Conservation (phyloP, 2,113 vertebrate genomes). For the Mugil cephalus region DNA sequence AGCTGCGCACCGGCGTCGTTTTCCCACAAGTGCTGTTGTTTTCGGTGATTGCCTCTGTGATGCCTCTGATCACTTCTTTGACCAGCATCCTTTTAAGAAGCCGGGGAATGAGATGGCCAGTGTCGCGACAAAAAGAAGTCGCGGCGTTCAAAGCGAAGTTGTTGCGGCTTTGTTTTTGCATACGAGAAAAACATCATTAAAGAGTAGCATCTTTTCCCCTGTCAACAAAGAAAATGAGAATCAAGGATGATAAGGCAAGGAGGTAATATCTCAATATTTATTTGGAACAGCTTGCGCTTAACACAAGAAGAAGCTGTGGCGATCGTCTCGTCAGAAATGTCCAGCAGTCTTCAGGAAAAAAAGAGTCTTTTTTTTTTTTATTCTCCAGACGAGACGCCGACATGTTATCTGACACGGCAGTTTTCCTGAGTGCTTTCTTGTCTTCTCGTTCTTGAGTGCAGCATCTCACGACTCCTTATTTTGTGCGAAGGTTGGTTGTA, state of each 20-base stretch:
- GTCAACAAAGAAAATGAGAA: neutral
- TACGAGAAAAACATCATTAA: neutral
- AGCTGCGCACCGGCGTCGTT: neutral
- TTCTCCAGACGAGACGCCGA: neutral
- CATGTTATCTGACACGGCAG: neutral
- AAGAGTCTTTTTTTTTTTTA: neutral
- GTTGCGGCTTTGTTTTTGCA: neutral
- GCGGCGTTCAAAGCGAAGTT: neutral
- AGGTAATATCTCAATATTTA: slow-evolving; percentile 14
- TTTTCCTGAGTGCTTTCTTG: slow-evolving; percentile 1
- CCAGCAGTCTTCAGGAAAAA: slow-evolving; percentile 18
- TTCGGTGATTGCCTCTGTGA: neutral
- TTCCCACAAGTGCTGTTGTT: neutral
- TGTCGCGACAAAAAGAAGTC: no score
- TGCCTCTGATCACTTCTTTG: neutral
- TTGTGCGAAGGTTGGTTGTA: neutral
- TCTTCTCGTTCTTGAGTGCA: slow-evolving; percentile 14
- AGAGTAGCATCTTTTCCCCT: neutral
- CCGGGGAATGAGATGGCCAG: neutral
- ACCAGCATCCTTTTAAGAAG: slow-evolving; percentile 4
- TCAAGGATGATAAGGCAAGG: neutral
- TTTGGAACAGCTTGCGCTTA: slow-evolving; percentile 8
- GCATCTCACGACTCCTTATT: neutral
- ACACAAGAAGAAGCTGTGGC: slow-evolving; percentile 16
- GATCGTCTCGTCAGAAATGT: slow-evolving; percentile 34